Percentiles rank a stretch among this genome's conserved stretches.
Conservation (phyloP, 30 jellyfish, hydroid and myxozoan genomes). For the Aurelia sp. region DNA sequence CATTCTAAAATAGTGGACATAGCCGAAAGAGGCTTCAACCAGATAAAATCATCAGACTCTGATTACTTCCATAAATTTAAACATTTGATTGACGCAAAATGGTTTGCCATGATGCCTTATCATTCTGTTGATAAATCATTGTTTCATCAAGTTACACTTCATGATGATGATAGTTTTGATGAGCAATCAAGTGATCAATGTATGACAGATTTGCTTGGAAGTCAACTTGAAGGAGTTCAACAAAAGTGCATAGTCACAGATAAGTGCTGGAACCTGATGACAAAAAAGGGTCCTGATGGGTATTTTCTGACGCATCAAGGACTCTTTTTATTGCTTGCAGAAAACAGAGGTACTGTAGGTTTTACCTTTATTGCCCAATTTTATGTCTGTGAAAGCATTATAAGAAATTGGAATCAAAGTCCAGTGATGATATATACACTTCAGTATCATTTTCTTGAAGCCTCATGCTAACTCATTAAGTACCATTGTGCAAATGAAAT, state of each 20-base stretch:
- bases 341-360: constrained; percentile 51
- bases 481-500: too few species aligned
- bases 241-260: constrained; percentile 49
- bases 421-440: too few species aligned
- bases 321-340: constrained; percentile 67
- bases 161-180: constrained; percentile 49
- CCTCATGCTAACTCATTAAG: too few species aligned
- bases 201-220: constrained; percentile 78
- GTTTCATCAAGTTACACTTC: constrained; percentile 13
- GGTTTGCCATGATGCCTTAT: constrained; percentile 63
- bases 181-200: constrained; percentile 74
- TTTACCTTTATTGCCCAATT: too few species aligned
- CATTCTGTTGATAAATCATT: constrained; percentile 33
- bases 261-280: constrained; percentile 79
- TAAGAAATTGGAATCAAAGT: too few species aligned
- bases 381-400: too few species aligned
- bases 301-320: constrained; percentile 86
- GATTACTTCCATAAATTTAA: constrained; percentile 59
- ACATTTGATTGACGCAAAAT: constrained; percentile 45
- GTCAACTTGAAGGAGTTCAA: constrained; percentile 21
- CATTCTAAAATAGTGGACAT: constrained; percentile 14
- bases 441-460: too few species aligned
- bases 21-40: constrained; percentile 57
- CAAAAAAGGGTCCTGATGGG: constrained; percentile 60
- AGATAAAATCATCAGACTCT: constrained; percentile 24